Base-by-base conservation (phyloP, 2,113 vertebrate genomes). In the Pseudopipra pipra region DNA sequence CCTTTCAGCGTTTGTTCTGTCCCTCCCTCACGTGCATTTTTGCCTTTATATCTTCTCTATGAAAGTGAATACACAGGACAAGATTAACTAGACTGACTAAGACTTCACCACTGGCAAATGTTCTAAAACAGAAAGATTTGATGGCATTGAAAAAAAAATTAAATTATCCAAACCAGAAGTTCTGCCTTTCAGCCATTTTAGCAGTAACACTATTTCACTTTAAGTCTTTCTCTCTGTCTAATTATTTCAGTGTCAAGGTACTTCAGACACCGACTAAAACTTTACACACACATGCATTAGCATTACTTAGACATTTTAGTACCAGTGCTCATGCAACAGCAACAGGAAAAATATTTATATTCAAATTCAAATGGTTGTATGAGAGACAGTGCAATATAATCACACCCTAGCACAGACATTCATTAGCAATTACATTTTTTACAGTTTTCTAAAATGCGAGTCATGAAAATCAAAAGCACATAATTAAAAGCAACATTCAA, bases 371-470 rank as follows among this genome's bases (percentile, higher is more conserved):
- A 86, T 67, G 44, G 52, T 73, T 83, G 33, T 73, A 33, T 73
- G 72, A 93, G 35, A 75, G 7, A 89, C 10, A 46, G 28, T 84
- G 31, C 96, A 87, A 62, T 62, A 65, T 89, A 94, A 92, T 92
- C 61, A 85, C 63, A 87, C 14, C 23, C 74, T 43, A 81, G 52
- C 55, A 70, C 25, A 86, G 75, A 54, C 43, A 88, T 93, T 91
- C 79, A 92, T 94, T 75, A 90, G 66, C 83, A 97, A 95, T 93
- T 94, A 85, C 17, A 59, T 85, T 92, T 94, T 94, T 59, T 30
- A 56, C 83, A 85, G 27, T 87, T 86, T 92, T 91, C 79, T 75
- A 63, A 94, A 91, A 92, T 43, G 43, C 62, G 63, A 95, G 82
- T 54, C 46, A 85, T 90, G 82, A 84, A 91, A 95, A 93, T 91